phyloP scores from a whole-genome alignment of 1,140 invertebrate genomes.

The Diuraphis noxia region DNA sequence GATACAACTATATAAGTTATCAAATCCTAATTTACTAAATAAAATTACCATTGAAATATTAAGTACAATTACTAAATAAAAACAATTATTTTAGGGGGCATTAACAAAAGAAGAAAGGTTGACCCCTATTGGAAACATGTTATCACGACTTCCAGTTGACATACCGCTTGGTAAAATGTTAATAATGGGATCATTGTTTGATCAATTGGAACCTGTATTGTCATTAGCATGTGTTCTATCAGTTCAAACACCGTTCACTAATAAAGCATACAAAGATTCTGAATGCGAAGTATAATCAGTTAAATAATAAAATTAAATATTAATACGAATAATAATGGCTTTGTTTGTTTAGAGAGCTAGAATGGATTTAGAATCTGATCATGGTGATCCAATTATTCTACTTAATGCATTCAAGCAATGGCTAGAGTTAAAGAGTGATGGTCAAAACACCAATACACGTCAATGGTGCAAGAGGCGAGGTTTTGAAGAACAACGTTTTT shows the following conservation, averaged over 20 bases:
- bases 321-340: not conserved
- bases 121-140: conserved; percentile 85
- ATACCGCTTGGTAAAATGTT: conserved; percentile 95
- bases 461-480: conserved; percentile 87
- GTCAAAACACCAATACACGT: conserved; percentile 59
- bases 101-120: conserved; percentile 81
- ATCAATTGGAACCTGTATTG: conserved; percentile 88
- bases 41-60: not conserved
- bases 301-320: conserved; percentile 4
- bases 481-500: conserved; percentile 94
- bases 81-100: conserved; percentile 69
- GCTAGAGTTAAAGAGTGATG: conserved; percentile 74
- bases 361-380: conserved; percentile 83
- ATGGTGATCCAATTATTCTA: conserved; percentile 93
- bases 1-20: not conserved
- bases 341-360: conserved; percentile 68
- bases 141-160: conserved; percentile 91
- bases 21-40: not conserved
- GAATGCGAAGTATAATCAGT: conserved; percentile 71
- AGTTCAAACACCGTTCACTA: conserved; percentile 91
- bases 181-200: conserved; percentile 87
- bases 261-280: conserved; percentile 79
- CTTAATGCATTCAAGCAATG: conserved; percentile 88
- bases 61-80: not conserved
- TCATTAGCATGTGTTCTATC: conserved; percentile 90